Percentiles rank a stretch among this genome's conserved stretches.
These are phyloP conservation scores for Alligator sinensis DNA, from an alignment of 2,113 vertebrate species.

Conservation along the genomic window DNA sequence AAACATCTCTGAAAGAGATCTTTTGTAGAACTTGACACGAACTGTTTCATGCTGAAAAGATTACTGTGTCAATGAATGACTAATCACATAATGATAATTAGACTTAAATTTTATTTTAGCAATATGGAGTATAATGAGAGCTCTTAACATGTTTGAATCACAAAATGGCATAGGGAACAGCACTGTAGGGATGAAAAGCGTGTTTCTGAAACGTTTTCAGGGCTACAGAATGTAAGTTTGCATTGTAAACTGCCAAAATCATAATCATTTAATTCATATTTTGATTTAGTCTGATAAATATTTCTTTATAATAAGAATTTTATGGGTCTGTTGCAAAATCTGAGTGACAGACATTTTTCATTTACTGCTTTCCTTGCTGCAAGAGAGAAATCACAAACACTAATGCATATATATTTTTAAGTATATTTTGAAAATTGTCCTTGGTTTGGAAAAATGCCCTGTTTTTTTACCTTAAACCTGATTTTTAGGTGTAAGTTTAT, in stretches of 20 bases:
- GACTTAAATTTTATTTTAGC: not conserved
- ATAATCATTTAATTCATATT: not conserved
- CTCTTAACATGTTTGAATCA: not conserved
- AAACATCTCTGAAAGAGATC: not conserved
- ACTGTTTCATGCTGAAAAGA: not conserved
- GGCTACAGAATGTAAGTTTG: not conserved
- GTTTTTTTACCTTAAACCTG: not conserved
- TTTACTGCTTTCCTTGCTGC: not conserved
- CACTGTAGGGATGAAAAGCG: not conserved
- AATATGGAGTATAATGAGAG: not conserved
- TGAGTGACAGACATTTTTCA: not conserved
- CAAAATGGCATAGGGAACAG: not conserved
- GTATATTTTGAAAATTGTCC: not conserved
- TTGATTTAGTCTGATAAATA: not conserved
- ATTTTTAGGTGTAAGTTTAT: too few species aligned
- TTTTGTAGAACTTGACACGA: not conserved
- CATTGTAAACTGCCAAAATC: not conserved
- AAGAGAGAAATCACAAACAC: not conserved
- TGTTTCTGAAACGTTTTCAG: not conserved
- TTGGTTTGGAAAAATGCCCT: accelerated
- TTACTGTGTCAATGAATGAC: not conserved
- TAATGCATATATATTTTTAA: not conserved
- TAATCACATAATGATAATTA: not conserved
- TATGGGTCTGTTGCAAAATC: not conserved
- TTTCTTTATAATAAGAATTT: not conserved